Evolutionary conservation across 2,888 invertebrate genomes (phyloP).

Genomic region (Liodrosophila aerea): DNA sequence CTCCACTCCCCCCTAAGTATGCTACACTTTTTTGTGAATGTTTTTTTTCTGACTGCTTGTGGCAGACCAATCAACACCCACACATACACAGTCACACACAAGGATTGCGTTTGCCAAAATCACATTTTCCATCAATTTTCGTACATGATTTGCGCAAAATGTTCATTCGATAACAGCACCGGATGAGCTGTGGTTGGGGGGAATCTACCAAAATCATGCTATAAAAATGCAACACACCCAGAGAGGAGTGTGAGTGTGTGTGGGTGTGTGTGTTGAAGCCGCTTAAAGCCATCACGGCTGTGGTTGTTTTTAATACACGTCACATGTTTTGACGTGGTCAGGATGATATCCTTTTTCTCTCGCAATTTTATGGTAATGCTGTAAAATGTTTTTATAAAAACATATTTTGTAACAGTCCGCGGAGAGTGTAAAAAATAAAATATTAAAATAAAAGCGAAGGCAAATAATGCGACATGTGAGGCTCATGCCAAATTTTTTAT

Average conservation of each 20-base stretch:
- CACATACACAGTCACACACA: constrained; percentile 8
- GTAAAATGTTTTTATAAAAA: constrained; percentile 71
- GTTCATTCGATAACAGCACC: constrained; percentile 38
- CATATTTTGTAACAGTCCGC: constrained; percentile 73
- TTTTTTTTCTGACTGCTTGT: constrained; percentile 40
- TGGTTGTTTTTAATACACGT: constrained; percentile 70
- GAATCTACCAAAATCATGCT: constrained; percentile 6
- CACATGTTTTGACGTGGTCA: constrained; percentile 74
- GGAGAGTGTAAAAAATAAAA: constrained; percentile 24
- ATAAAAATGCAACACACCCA: constrained; percentile 49
- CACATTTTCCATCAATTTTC: constrained; percentile 78
- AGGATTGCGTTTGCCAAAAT: constrained; percentile 51
- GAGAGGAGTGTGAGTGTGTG: too few relatives aligned
- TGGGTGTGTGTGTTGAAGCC: constrained; percentile 41
- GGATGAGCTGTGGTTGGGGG: background rate
- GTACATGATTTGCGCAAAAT: constrained; percentile 75
- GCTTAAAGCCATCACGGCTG: constrained; percentile 62
- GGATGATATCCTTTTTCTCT: constrained; percentile 44
- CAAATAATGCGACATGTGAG: constrained; percentile 64
- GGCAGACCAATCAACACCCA: constrained; percentile 71
- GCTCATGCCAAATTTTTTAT: constrained; percentile 51
- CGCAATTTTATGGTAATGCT: constrained; percentile 72
- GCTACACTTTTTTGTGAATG: constrained; percentile 17
- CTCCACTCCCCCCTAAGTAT: constrained; percentile 8
- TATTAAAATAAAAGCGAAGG: constrained; percentile 28